Base-by-base conservation (phyloP, 2,888 invertebrate species). In the Crepidodera aurea region DNA sequence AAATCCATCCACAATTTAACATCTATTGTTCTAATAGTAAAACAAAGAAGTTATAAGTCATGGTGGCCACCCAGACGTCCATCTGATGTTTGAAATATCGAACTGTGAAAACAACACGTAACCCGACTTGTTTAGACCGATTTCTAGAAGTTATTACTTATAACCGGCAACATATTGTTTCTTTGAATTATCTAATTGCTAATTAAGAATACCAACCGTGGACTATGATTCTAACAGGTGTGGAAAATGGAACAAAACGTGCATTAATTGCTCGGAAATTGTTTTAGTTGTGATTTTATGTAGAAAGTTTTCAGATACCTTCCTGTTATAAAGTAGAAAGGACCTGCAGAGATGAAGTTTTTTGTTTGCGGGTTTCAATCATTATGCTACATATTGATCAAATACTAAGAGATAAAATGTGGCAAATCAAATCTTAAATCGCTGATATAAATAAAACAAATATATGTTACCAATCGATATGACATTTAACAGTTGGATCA, bases 71-170 rank as follows among this genome's bases (percentile, higher is more conserved):
- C 53, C 53, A 53, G 53, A 37, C 15, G 22, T 19, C 7, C 39
- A 18, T 2, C 7, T 16, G n/a, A 1, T 16, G 16, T 39, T 53
- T 13, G 16, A 51, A 53, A 53, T 40, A 40, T n/a, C 22, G 25
- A 40, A 53, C 16, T 53, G 53, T 10, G 25, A 53, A 53, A 40
- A 40, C 8, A 40, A 15, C 53, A 53, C 39, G 51, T 37, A 19
- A 18, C 10, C 4, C 18, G 10, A 40, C 40, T 18, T 13, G 40
- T 40, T 18, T 4, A 3, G n/a, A 40, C 2, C 40, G 16, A 40
- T 37, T 13, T 37, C 37, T 37, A 15, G 15, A 37, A 12, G 4
- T 40, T 40, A 32, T 32, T 8, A 10, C 10, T 34, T 27, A 53
- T 32, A 7, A 37, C 51, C 13, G 10, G 12, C 13, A 13, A 37